These are phyloP conservation scores for Rhyacophila evoluta DNA, from an alignment of 2,888 invertebrate species.

Conservation along the genomic window DNA sequence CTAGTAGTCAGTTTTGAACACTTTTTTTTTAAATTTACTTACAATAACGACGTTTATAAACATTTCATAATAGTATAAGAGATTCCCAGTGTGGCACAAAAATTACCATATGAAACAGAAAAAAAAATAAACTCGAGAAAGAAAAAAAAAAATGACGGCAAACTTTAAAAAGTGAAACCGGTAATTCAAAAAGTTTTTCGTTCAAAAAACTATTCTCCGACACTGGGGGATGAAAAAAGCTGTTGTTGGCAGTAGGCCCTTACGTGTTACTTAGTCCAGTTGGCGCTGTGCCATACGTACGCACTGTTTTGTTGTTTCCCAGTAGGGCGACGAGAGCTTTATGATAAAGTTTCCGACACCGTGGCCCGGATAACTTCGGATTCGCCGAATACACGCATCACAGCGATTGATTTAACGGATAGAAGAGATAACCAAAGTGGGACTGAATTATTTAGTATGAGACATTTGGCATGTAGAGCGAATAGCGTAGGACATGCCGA, in stretches of 20 bases:
- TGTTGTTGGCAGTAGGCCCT: neutral
- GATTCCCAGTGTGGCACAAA: neutral
- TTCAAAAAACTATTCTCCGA: constrained; percentile 4
- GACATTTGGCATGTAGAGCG: no score
- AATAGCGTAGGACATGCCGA: no score
- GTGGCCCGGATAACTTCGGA: constrained; percentile 8
- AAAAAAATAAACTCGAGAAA: neutral
- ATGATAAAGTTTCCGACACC: neutral
- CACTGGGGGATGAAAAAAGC: neutral
- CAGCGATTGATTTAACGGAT: no score
- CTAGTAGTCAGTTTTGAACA: no score
- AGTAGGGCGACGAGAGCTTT: neutral
- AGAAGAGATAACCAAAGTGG: no score
- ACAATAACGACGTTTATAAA: neutral
- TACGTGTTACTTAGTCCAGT: neutral
- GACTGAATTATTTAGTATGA: no score
- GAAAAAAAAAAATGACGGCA: neutral
- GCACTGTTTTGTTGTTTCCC: neutral
- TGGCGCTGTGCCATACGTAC: neutral
- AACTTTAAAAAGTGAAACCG: neutral
- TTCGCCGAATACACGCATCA: neutral
- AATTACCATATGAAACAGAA: neutral
- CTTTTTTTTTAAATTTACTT: no score
- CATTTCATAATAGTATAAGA: neutral
- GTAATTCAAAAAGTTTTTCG: constrained; percentile 19